Conservation (phyloP, 1,140 invertebrate species). For the Drosophila parabipectinata region DNA sequence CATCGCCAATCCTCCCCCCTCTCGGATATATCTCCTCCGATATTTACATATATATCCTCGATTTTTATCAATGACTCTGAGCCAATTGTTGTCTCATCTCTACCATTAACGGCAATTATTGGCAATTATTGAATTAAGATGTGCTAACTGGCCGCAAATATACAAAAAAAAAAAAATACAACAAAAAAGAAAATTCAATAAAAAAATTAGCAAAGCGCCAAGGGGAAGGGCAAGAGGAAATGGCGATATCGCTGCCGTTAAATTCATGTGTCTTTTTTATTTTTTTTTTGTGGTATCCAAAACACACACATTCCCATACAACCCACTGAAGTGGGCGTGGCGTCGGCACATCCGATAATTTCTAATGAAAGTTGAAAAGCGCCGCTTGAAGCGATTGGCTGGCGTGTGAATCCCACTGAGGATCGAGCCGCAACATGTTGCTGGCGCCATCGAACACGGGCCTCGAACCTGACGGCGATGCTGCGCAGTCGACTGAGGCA, state of each 20-base stretch:
- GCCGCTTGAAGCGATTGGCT: conserved; percentile 66
- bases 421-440: conserved; percentile 46
- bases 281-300: neutral
- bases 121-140: conserved; percentile 67
- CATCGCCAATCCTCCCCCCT: too few species aligned
- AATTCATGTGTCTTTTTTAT: neutral
- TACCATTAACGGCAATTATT: conserved; percentile 74
- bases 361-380: conserved; percentile 80
- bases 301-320: neutral
- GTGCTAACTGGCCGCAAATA: conserved; percentile 44
- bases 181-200: too few species aligned
- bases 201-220: neutral
- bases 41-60: neutral
- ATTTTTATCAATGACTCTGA: conserved; percentile 59
- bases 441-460: conserved; percentile 52
- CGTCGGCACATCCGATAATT: conserved; percentile 51
- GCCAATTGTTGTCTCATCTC: conserved; percentile 55
- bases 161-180: neutral
- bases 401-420: conserved; percentile 35
- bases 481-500: conserved; percentile 42
- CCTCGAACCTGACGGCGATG: conserved; percentile 39
- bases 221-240: neutral
- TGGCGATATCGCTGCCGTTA: conserved; percentile 46
- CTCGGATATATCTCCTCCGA: too few species aligned
- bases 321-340: conserved; percentile 39